These are phyloP conservation scores for Telmatochromis sp. DNA, from an alignment of 2,113 vertebrate species.

Conservation along the genomic window DNA sequence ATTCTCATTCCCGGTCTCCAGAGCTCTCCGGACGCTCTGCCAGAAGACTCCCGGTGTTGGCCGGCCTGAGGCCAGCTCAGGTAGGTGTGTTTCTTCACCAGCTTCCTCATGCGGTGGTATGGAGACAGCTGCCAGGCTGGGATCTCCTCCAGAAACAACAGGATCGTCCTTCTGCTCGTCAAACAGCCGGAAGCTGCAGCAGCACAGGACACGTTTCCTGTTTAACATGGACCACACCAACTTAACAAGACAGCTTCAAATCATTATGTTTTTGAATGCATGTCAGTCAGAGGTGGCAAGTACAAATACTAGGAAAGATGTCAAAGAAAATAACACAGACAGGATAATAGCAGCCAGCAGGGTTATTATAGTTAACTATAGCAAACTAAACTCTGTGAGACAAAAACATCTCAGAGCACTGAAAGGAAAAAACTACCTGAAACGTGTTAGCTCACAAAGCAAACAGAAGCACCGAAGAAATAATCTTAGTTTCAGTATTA, in stretches of 20 bases:
- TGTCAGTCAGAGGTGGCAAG: background rate
- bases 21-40: background rate
- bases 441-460: rapidly evolving
- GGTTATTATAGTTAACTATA: background rate
- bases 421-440: background rate
- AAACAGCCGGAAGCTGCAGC: background rate
- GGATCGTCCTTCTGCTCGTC: background rate
- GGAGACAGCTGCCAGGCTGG: background rate
- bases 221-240: background rate
- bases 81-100: conserved; percentile 10
- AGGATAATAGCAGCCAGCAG: background rate
- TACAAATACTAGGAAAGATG: background rate
- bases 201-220: background rate
- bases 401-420: background rate
- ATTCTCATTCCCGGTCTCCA: background rate
- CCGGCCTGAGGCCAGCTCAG: conserved; percentile 53
- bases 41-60: background rate
- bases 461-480: background rate
- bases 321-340: background rate
- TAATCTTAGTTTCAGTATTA: background rate
- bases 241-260: background rate
- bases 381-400: background rate
- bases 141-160: background rate
- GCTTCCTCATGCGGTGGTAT: background rate
- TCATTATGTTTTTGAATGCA: background rate